Base-by-base conservation (phyloP, 1,140 invertebrate species). In the Sitophilus oryzae region DNA sequence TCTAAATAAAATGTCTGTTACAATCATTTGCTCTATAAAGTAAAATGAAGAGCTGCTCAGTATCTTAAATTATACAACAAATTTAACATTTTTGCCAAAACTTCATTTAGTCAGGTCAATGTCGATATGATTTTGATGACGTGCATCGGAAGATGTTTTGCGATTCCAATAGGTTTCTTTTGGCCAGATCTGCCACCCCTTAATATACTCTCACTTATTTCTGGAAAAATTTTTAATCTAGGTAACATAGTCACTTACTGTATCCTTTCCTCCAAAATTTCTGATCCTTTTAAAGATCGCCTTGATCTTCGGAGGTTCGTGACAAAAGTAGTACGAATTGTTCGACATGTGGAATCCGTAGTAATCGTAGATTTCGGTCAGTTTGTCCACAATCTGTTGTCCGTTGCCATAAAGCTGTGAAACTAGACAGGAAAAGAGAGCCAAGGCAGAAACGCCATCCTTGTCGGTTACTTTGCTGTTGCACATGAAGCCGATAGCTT, bases 401-500 rank as follows among this genome's bases (percentile, higher is more conserved):
- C 80, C 77, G 41, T 85, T 69, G 14, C 70, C 73, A 58, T 83
- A 74, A 5, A 98, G 74, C 68, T 86, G 86, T 4, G 83, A 81
- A 4, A 84, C 82, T 72, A 21, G 70, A 71, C 95, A 89, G 2
- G 71, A 59, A 21, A 80, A 67, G 19, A 89, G 81, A 3, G 83
- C 81, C 0, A 88, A 89, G 1, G 93, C 93, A 36, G 84, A 88
- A 9, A 99, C 81, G 0, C 96, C 96, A 77, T 99, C 96, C 71
- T 99, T 99, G 68, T 99, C 96, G 2, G 95, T 74, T 1, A 98
- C 89, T 16, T 73, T 75, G 0, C 81, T 80, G 0, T 87, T 86
- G 68, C 90, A 90, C 95, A 99, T 98, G 34, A 92, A 99, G 9
- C 94, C 94, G 67, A 93, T 91, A 1, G 89, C 88, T 73, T 93